Percentiles rank a stretch among this genome's conserved stretches.
phyloP scores from a whole-genome alignment of 2,797 vertebrate genomes.

The Enteromius unitaeniatus region DNA sequence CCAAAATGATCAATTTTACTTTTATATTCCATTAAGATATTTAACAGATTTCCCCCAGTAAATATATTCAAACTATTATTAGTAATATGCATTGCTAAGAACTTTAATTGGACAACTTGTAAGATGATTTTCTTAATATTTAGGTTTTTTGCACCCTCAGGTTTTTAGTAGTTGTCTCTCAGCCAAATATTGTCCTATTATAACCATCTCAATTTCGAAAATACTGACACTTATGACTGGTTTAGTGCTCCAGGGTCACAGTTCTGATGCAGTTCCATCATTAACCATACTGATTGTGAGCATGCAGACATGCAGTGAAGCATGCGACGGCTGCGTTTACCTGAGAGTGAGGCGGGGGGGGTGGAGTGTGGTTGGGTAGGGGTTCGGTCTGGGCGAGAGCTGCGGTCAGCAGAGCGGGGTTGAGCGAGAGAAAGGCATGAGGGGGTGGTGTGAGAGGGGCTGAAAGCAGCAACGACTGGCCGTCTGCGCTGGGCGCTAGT shows the following conservation, averaged over 20 bases:
- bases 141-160: too few species aligned
- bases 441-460: slow-evolving; percentile 72
- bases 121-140: too few species aligned
- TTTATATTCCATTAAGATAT: too few species aligned
- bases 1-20: too few species aligned
- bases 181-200: too few species aligned
- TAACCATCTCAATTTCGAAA: too few species aligned
- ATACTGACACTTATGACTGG: neutral
- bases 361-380: slow-evolving; percentile 64
- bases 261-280: neutral
- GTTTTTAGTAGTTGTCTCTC: too few species aligned
- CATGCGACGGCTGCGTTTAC: slow-evolving; percentile 62
- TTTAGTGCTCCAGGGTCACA: neutral
- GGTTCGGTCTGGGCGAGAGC: slow-evolving; percentile 75
- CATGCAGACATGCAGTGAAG: slow-evolving; percentile 24
- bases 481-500: slow-evolving; percentile 66
- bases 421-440: slow-evolving; percentile 78
- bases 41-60: too few species aligned
- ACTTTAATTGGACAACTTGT: too few species aligned
- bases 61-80: too few species aligned
- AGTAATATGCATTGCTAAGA: too few species aligned
- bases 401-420: slow-evolving; percentile 79
- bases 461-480: slow-evolving; percentile 68
- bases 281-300: neutral
- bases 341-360: slow-evolving; percentile 72